A percentile compares a stretch with the other conserved stretches of the same genome.
phyloP scores from a whole-genome alignment of 37 sponge, comb jelly and placozoan genomes.

The Diacarnus erythraeanus region DNA sequence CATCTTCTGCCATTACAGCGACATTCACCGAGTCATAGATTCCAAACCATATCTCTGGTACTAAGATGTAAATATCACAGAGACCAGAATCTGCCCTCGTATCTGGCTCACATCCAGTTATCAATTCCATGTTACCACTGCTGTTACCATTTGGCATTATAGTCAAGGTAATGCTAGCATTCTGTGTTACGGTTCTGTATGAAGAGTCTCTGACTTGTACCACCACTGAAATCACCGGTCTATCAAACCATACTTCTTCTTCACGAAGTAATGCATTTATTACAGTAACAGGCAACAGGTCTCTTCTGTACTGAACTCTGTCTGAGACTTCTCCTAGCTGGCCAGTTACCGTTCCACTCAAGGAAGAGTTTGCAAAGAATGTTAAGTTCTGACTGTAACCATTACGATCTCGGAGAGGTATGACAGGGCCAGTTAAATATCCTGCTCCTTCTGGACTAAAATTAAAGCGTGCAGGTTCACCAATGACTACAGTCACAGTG shows the following conservation, averaged over 20 bases:
- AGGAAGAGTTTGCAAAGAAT: slow-evolving; percentile 27
- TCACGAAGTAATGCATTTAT: slow-evolving; percentile 12
- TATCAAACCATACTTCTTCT: slow-evolving; percentile 31
- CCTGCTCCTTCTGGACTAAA: slow-evolving; percentile 12
- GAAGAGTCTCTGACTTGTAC: slow-evolving; percentile 30
- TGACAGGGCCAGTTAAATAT: slow-evolving; percentile 13
- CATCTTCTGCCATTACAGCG: not conserved
- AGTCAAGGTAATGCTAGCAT: not conserved
- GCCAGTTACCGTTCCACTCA: slow-evolving; percentile 13
- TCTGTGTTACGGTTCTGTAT: not conserved
- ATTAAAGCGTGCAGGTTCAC: slow-evolving; percentile 39
- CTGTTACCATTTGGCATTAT: not conserved
- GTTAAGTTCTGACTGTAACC: slow-evolving; percentile 15
- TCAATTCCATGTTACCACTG: not conserved
- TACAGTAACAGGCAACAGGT: not conserved
- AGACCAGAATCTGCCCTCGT: slow-evolving; percentile 13
- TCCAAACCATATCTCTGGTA: slow-evolving; percentile 67
- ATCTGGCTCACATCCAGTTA: not conserved
- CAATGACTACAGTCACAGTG: slow-evolving; percentile 23
- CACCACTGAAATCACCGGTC: slow-evolving; percentile 17
- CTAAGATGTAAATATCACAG: slow-evolving; percentile 9
- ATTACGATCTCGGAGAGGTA: not conserved
- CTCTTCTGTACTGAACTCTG: not conserved
- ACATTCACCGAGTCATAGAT: slow-evolving; percentile 24
- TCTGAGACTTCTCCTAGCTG: not conserved